Base-by-base conservation (phyloP, 2,113 vertebrate species). In the Hemiprocne comata region DNA sequence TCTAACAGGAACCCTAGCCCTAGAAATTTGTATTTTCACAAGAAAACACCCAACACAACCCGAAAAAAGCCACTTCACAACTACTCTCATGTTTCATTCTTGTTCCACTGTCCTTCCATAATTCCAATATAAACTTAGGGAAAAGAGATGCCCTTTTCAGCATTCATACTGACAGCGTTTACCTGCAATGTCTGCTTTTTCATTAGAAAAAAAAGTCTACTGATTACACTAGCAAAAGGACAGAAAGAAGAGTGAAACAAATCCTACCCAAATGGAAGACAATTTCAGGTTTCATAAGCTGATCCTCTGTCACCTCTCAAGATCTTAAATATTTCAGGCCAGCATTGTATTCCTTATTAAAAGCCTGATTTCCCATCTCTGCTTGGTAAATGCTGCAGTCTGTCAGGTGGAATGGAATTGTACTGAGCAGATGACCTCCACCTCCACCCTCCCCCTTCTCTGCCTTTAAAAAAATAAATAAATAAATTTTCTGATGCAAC, bases 101-200 rank as follows among this genome's bases (percentile, higher is more conserved):
- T 62, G 17, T 87, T 87, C 38, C 11, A 18, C 58, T 54, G 36
- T 9, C 20, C 9, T 85, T 77, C 57, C 60, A 33, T 46, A 40
- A 83, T 79, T 89, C 46, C 66, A 70, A 4, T 31, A 20, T 69
- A 77, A 77, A 85, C 60, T 81, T 66, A 89, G 0, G 5, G 51
- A 67, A 66, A 29, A 92, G 29, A 66, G 62, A 55, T 61, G 40
- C 7, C 67, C 33, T 85, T 90, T 87, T 85, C 40, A 87, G 77
- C 12, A 34, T 70, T 78, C 18, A 46, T 29, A 42, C 33, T 61
- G 15, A 36, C 46, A 92, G 34, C 14, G 51, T 60, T 81, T 80
- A 67, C 31, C 57, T 1, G 6, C 89, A 62, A 84, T 58, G 23
- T 17, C 25, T 48, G 23, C 17, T 48, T 62, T 67, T 94, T 60